Evolutionary conservation across 2,888 invertebrate genomes (phyloP).

Genomic region (Blomia tropicalis): DNA sequence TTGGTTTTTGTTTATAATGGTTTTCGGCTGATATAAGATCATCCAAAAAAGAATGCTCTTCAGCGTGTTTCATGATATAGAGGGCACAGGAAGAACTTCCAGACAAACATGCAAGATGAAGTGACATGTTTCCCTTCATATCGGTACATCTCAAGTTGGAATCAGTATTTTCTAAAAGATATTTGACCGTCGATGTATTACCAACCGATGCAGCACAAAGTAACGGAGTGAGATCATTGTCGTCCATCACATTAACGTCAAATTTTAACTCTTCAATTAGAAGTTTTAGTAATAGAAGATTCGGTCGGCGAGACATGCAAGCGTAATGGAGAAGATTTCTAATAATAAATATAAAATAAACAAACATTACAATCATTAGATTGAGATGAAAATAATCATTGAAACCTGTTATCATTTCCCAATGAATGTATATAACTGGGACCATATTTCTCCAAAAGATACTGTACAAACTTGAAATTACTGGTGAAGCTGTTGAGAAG

Average conservation of each 20-base stretch:
- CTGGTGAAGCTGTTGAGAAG: background rate
- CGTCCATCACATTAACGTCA: constrained; percentile 35
- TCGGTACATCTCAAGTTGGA: constrained; percentile 39
- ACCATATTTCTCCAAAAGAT: background rate
- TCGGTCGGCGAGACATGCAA: constrained; percentile 16
- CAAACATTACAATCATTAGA: constrained; percentile 37
- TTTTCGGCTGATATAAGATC: constrained; percentile 4
- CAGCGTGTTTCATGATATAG: background rate
- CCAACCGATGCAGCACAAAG: constrained; percentile 33
- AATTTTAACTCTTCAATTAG: background rate
- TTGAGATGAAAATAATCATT: background rate
- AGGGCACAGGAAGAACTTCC: constrained; percentile 29
- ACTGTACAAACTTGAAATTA: background rate
- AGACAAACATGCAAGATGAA: constrained; percentile 48
- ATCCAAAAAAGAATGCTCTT: background rate
- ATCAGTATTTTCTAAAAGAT: constrained; percentile 35
- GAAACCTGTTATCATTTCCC: background rate
- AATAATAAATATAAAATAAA: constrained; percentile 29
- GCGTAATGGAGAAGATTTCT: constrained; percentile 28
- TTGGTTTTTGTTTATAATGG: constrained; percentile 37
- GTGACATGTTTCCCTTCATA: constrained; percentile 44
- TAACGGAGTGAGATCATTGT: constrained; percentile 36
- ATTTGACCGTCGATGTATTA: background rate
- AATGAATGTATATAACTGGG: background rate
- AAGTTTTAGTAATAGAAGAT: background rate